Percentiles rank a stretch among this genome's conserved stretches.
Evolutionary conservation across 2,888 invertebrate species (phyloP).

Genomic region (Drosophila gaucha): DNA sequence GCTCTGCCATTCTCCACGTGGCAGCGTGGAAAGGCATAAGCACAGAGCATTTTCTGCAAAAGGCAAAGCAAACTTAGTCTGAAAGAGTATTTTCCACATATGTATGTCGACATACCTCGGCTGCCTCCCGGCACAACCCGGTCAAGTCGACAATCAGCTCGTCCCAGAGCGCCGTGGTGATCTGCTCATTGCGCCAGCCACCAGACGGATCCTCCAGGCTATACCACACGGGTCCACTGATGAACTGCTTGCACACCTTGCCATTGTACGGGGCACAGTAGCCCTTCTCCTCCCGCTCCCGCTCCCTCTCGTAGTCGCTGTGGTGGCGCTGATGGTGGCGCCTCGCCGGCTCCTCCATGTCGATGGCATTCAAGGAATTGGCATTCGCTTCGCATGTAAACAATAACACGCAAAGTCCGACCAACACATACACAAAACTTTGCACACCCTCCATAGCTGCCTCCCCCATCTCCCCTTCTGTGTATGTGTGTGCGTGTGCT

Average conservation of each 20-base stretch:
- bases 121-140: conserved; percentile 94
- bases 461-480: conserved; percentile 49
- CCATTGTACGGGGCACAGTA: conserved; percentile 96
- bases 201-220: conserved; percentile 87
- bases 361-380: conserved; percentile 72
- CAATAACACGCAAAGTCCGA: conserved; percentile 73
- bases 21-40: conserved; percentile 96
- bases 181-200: conserved; percentile 93
- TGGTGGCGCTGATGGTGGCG: conserved; percentile 74
- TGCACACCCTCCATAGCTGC: conserved; percentile 11
- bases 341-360: conserved; percentile 59
- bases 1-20: conserved; percentile 88
- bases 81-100: too few species aligned
- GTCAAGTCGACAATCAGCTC: conserved; percentile 92
- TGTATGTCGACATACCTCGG: conserved; percentile 87
- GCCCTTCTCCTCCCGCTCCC: conserved; percentile 85
- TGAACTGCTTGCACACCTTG: conserved; percentile 90
- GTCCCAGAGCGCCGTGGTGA: conserved; percentile 92
- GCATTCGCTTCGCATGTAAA: conserved; percentile 67
- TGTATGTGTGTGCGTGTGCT: neutral
- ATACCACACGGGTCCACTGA: conserved; percentile 91
- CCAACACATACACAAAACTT: conserved; percentile 33
- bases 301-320: conserved; percentile 50
- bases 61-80: neutral
- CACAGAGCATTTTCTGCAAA: conserved; percentile 92